A percentile compares a stretch with the other conserved stretches of the same genome.
These are phyloP conservation scores for Pogonognathellus flavescens DNA, from an alignment of 1,140 invertebrate species.

Conservation along the genomic window DNA sequence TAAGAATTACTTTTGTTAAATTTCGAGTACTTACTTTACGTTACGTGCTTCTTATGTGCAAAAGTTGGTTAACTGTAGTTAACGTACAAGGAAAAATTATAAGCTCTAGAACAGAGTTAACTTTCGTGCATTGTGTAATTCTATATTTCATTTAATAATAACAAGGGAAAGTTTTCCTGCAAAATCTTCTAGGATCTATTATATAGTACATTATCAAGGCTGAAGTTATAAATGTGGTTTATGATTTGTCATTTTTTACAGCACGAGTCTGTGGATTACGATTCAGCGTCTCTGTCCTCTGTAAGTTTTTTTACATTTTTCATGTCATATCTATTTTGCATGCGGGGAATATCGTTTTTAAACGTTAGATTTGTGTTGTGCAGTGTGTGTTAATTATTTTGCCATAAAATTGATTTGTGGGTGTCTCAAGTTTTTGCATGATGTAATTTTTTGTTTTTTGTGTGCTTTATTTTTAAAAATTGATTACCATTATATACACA, in stretches of 20 bases:
- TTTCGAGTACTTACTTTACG: background rate
- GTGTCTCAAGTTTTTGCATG: background rate
- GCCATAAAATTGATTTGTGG: no score
- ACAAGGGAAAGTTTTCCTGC: constrained; percentile 15
- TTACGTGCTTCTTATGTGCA: background rate
- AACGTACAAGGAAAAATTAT: background rate
- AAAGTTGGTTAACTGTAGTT: no score
- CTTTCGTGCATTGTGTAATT: background rate
- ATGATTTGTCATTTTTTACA: constrained; percentile 70
- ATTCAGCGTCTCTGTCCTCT: constrained; percentile 78
- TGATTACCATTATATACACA: no score
- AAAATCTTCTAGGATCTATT: no score
- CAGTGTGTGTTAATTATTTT: no score
- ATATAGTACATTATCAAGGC: background rate
- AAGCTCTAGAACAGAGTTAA: background rate
- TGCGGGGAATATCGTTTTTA: no score
- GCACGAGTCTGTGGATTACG: constrained; percentile 80
- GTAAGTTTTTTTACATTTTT: constrained; percentile 69
- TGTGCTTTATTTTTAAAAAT: no score
- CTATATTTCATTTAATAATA: constrained; percentile 24
- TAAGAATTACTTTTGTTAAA: constrained; percentile 13
- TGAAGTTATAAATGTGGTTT: constrained; percentile 47
- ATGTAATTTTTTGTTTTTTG: background rate
- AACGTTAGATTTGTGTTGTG: no score
- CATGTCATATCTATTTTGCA: no score